These are phyloP conservation scores for Pardalotus punctatus DNA, from an alignment of 2,113 vertebrate genomes.

Conservation along the genomic window DNA sequence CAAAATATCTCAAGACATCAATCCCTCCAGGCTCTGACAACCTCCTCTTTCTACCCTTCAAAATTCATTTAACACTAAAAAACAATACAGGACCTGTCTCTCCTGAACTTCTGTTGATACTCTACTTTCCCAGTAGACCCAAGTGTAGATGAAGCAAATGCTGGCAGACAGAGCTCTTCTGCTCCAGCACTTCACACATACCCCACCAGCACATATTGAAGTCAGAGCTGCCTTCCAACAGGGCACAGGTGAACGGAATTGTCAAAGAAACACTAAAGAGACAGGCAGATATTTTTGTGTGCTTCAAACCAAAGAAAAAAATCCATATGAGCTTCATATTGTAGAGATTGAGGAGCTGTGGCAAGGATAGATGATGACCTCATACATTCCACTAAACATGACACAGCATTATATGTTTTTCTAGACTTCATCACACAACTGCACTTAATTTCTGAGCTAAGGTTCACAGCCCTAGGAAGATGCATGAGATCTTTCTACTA, in stretches of 20 bases:
- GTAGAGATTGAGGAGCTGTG: neutral
- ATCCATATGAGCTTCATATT: neutral
- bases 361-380: neutral
- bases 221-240: neutral
- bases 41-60: neutral
- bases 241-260: neutral
- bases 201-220: neutral
- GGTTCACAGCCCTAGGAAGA: neutral
- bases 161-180: neutral
- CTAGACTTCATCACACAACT: neutral
- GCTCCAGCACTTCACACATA: rapidly evolving
- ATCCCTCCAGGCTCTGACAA: neutral
- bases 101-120: neutral
- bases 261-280: neutral
- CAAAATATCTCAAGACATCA: neutral
- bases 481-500: neutral
- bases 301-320: neutral
- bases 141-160: neutral
- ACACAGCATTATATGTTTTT: neutral
- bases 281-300: neutral
- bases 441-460: neutral
- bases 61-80: neutral
- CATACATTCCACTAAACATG: neutral
- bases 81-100: rapidly evolving
- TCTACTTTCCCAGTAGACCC: neutral